Base-by-base conservation (phyloP, 2,888 invertebrate species). In the Corythucha ciliata region DNA sequence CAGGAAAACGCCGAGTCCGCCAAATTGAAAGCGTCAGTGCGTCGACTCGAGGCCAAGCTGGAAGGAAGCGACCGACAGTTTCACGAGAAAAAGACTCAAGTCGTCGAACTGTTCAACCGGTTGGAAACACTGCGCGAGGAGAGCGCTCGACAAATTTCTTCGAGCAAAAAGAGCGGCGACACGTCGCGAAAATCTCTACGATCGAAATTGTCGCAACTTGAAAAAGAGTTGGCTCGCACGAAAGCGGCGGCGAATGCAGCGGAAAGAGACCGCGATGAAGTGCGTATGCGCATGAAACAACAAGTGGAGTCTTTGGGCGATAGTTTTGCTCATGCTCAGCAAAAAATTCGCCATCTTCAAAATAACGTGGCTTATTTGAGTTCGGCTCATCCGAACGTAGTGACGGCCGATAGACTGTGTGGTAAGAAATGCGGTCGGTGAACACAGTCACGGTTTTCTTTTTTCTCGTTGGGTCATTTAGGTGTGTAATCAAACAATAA, bases 91-190 rank as follows among this genome's bases (percentile, higher is more conserved):
- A 33, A 27, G 8, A 10, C n/a, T 3, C 41, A 49, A 41, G 49
- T 41, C 22, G 24, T 25, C 27, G 49, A 40, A 16, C 24, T 49
- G n/a, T 40, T 41, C 2, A 33, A 24, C 3, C 6, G 49, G 24
- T 24, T 49, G 29, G 49, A 49, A 41, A 49, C 49, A 10, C 18
- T 49, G 36, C 16, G 49, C 18, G 49, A 41, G n/a, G 49, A 49
- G 25, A 41, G 49, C 32, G 49, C 49, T n/a, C 10, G 49, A 22
- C 49, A 49, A 22, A 41, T 49, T 22, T 49, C 49, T 12, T 40
- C 49, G 16, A 49, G 42, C 18, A 49, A 49, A 22, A 41, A 12
- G 18, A 10, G 41, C 2, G 33, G 40, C 16, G 18, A 14, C 2
- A 41, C 26, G 10, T 29, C 40, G n/a, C 21, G 49, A 20, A 49